These are phyloP conservation scores for Stenurella melanura DNA, from an alignment of 2,888 invertebrate species.

Conservation along the genomic window DNA sequence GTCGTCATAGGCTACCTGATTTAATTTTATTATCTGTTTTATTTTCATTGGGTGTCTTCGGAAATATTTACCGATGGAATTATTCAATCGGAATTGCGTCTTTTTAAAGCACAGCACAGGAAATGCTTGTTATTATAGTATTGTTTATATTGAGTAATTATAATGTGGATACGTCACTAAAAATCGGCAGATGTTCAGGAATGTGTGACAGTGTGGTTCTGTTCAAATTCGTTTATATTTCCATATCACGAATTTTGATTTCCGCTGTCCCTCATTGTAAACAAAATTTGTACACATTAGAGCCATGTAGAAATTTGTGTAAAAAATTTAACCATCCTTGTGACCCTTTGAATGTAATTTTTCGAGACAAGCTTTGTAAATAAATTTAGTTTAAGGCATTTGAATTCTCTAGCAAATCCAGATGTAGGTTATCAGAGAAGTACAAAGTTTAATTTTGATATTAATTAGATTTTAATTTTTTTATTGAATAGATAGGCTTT, in stretches of 20 bases:
- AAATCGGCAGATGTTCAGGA: conserved; percentile 29
- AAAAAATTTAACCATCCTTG: too few relatives aligned
- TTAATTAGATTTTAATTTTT: too few relatives aligned
- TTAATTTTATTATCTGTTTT: conserved; percentile 39
- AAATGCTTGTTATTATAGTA: conserved; percentile 24
- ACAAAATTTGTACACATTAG: background rate
- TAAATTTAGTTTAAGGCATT: too few relatives aligned
- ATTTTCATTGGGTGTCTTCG: conserved; percentile 31
- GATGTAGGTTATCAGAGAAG: too few relatives aligned
- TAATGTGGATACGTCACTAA: conserved; percentile 25
- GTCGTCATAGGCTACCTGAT: conserved; percentile 44
- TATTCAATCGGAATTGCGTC: conserved; percentile 7
- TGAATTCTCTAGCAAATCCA: too few relatives aligned
- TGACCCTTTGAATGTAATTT: too few relatives aligned
- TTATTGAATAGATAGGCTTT: too few relatives aligned
- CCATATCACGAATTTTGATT: background rate
- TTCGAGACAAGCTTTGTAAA: too few relatives aligned
- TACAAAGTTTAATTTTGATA: too few relatives aligned
- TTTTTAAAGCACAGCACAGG: conserved; percentile 20
- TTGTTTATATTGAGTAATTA: conserved; percentile 5
- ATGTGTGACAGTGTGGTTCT: conserved; percentile 4
- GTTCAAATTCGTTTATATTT: conserved; percentile 6
- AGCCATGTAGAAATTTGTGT: background rate
- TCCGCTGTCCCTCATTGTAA: background rate
- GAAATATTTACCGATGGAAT: conserved; percentile 28